Conservation (phyloP, 2,113 vertebrate species). For the Andinoacara biseriatus region DNA sequence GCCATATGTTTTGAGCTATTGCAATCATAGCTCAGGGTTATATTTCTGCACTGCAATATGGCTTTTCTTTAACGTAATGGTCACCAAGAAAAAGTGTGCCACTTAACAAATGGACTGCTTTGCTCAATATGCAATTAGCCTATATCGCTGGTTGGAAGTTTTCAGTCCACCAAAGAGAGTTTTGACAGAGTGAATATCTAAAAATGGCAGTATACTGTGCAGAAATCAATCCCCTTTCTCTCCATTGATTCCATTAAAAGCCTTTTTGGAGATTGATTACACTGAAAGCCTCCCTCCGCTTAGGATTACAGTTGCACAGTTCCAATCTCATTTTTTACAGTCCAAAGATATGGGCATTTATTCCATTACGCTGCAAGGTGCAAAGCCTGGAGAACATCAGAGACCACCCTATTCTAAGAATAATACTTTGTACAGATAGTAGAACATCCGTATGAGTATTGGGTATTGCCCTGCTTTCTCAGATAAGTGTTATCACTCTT, state of each 20-base stretch:
- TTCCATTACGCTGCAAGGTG: slow-evolving; percentile 73
- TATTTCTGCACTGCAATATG: slow-evolving; percentile 36
- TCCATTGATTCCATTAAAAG: slow-evolving; percentile 84
- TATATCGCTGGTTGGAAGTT: slow-evolving; percentile 71
- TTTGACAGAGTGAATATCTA: slow-evolving; percentile 77
- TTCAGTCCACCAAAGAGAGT: slow-evolving; percentile 61
- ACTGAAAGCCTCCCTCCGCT: slow-evolving; percentile 76
- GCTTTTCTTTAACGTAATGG: slow-evolving; percentile 49
- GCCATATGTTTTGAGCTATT: not conserved
- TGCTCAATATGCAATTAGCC: slow-evolving; percentile 79
- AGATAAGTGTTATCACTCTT: slow-evolving; percentile 69
- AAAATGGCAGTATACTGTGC: slow-evolving; percentile 74
- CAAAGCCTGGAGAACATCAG: slow-evolving; percentile 63
- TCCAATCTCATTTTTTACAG: slow-evolving; percentile 70
- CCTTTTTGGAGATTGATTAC: slow-evolving; percentile 83
- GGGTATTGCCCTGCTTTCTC: slow-evolving; percentile 55
- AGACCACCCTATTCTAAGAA: slow-evolving; percentile 61
- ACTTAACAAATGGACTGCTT: slow-evolving; percentile 72
- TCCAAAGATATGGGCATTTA: slow-evolving; percentile 72
- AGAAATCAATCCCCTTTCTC: slow-evolving; percentile 78
- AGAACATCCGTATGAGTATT: slow-evolving; percentile 57
- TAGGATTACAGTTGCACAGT: slow-evolving; percentile 74
- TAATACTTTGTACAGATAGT: slow-evolving; percentile 63
- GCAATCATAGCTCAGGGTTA: slow-evolving; percentile 28
- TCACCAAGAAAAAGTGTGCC: slow-evolving; percentile 66